These are phyloP conservation scores for Caenorhabditis wallacei DNA, from an alignment of 2,888 invertebrate species.

Conservation along the genomic window DNA sequence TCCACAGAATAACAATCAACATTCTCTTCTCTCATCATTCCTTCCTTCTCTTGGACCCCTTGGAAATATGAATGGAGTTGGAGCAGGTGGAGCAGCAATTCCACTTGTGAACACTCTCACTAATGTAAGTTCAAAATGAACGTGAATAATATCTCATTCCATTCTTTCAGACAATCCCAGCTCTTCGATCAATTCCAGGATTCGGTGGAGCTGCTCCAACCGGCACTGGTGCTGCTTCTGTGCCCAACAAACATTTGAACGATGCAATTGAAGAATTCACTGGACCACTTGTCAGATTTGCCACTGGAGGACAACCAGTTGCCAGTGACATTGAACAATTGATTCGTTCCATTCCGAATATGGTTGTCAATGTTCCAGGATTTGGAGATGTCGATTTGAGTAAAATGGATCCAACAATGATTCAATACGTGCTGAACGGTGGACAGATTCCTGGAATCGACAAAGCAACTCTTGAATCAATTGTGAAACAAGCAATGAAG, in stretches of 20 bases:
- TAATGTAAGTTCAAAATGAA: constrained; percentile 42
- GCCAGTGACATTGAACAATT: constrained; percentile 75
- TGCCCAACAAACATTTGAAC: constrained; percentile 69
- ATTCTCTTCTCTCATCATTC: constrained; percentile 70
- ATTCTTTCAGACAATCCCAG: constrained; percentile 72
- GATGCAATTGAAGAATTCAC: constrained; percentile 77
- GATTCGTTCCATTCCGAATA: constrained; percentile 79
- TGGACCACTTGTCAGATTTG: constrained; percentile 77
- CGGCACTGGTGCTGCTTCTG: constrained; percentile 53
- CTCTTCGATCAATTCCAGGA: constrained; percentile 75
- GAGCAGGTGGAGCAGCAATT: constrained; percentile 17
- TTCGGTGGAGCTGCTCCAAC: constrained; percentile 31
- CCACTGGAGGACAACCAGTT: constrained; percentile 76
- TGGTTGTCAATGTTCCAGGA: constrained; percentile 82
- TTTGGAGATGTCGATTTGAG: constrained; percentile 80
- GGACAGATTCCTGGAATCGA: constrained; percentile 82
- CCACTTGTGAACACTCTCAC: constrained; percentile 74
- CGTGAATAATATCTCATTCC: neutral
- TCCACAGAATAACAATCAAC: neutral
- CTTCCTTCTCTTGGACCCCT: constrained; percentile 69
- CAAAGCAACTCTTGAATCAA: constrained; percentile 76
- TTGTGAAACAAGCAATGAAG: constrained; percentile 78
- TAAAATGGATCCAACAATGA: constrained; percentile 79
- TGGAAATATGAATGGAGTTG: constrained; percentile 24
- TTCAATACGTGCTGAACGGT: constrained; percentile 81